Evolutionary conservation across 2,113 vertebrate species (phyloP).

Genomic region (Sylvilagus bachmani): DNA sequence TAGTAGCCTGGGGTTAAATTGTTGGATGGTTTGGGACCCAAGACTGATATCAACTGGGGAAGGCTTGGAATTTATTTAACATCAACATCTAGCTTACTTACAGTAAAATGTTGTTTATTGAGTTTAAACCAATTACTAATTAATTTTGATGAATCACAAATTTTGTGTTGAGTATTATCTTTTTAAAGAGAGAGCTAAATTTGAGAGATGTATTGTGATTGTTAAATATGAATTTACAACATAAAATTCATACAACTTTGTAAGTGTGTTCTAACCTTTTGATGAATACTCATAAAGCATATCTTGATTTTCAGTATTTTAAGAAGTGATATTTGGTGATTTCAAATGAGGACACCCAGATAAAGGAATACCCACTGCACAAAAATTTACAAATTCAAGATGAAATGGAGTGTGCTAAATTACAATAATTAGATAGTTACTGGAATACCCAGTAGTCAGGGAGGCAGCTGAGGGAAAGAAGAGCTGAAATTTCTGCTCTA

Average conservation of each 20-base stretch:
- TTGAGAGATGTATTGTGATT: background rate
- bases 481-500: background rate
- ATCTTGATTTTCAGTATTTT: background rate
- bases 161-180: background rate
- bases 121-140: background rate
- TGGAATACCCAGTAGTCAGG: background rate
- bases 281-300: background rate
- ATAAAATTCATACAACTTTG: background rate
- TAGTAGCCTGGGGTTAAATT: background rate
- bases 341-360: slow-evolving; percentile 17
- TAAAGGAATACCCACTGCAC: background rate
- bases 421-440: background rate
- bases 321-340: background rate
- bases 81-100: background rate
- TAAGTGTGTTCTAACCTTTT: background rate
- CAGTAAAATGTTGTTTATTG: background rate
- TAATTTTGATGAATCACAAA: background rate
- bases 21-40: background rate
- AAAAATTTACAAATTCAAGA: slow-evolving; percentile 14
- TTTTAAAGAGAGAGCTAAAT: background rate
- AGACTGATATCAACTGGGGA: background rate
- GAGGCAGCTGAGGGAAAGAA: too few relatives aligned
- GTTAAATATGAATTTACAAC: background rate
- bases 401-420: background rate
- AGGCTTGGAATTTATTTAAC: background rate